Percentiles rank a stretch among this genome's conserved stretches.
These are phyloP conservation scores for Cyclura pinguis DNA, from an alignment of 2,797 vertebrate genomes.

Conservation along the genomic window DNA sequence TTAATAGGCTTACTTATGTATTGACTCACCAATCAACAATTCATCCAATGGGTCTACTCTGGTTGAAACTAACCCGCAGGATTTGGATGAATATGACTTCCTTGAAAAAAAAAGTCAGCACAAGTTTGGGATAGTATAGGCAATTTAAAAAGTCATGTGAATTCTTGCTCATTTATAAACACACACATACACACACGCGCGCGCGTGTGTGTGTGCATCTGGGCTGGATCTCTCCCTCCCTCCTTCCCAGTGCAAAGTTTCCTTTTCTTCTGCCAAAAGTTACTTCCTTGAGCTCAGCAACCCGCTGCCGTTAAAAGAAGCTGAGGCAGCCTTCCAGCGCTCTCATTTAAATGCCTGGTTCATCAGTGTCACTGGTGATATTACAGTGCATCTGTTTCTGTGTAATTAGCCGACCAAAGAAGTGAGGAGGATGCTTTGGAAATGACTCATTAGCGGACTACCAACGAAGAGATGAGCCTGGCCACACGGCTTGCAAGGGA, in stretches of 20 bases:
- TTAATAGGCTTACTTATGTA: no score
- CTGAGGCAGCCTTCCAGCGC: background rate
- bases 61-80: no score
- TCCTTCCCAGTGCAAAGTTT: background rate
- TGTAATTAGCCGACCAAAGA: constrained; percentile 42
- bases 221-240: background rate
- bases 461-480: constrained; percentile 10
- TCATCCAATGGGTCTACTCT: no score
- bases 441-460: constrained; percentile 54
- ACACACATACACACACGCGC: no score
- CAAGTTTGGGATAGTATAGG: background rate
- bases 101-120: background rate
- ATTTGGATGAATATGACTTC: background rate
- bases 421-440: constrained; percentile 40
- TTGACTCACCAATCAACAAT: no score
- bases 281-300: background rate
- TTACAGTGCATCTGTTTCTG: background rate
- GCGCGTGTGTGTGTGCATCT: background rate
- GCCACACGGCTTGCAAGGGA: background rate
- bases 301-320: background rate
- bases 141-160: no score
- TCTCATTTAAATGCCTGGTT: constrained; percentile 14
- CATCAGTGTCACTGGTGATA: constrained; percentile 22
- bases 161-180: background rate
- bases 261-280: background rate